Conservation (phyloP, 2,888 invertebrate genomes). For the Lycia hirtaria region DNA sequence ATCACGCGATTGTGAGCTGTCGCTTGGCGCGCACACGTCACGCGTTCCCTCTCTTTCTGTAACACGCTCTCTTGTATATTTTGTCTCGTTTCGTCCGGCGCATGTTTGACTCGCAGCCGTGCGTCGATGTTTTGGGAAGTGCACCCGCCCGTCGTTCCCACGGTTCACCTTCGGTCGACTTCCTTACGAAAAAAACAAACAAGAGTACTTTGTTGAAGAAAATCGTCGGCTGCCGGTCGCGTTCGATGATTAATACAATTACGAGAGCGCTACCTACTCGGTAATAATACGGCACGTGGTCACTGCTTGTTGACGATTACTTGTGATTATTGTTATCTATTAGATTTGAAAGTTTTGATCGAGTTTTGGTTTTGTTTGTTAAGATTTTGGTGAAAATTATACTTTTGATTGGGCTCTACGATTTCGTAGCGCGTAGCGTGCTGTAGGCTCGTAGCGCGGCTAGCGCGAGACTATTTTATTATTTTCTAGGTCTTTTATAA, state of each 20-base stretch:
- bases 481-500: not conserved
- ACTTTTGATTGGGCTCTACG: slow-evolving; percentile 13
- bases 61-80: slow-evolving; percentile 39
- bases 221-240: slow-evolving; percentile 85
- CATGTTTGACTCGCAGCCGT: slow-evolving; percentile 82
- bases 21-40: slow-evolving; percentile 85
- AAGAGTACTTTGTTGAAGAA: slow-evolving; percentile 85
- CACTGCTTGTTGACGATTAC: slow-evolving; percentile 48
- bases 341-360: slow-evolving; percentile 23
- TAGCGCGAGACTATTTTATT: not conserved
- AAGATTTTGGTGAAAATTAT: not conserved
- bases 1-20: slow-evolving; percentile 85
- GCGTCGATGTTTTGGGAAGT: slow-evolving; percentile 86
- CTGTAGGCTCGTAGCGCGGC: no score
- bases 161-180: slow-evolving; percentile 84
- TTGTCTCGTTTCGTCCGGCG: slow-evolving; percentile 68
- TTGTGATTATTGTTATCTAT: slow-evolving; percentile 29
- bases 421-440: slow-evolving; percentile 21
- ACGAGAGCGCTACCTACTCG: slow-evolving; percentile 79
- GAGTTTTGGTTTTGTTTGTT: not conserved
- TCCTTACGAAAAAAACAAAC: slow-evolving; percentile 86
- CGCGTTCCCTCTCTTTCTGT: slow-evolving; percentile 57
- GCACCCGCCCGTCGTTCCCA: slow-evolving; percentile 86
- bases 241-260: slow-evolving; percentile 85
- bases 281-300: slow-evolving; percentile 82